Percentiles rank a stretch among this genome's conserved stretches.
phyloP scores from a whole-genome alignment of 2,113 vertebrate genomes.

The Limnothrissa miodon region DNA sequence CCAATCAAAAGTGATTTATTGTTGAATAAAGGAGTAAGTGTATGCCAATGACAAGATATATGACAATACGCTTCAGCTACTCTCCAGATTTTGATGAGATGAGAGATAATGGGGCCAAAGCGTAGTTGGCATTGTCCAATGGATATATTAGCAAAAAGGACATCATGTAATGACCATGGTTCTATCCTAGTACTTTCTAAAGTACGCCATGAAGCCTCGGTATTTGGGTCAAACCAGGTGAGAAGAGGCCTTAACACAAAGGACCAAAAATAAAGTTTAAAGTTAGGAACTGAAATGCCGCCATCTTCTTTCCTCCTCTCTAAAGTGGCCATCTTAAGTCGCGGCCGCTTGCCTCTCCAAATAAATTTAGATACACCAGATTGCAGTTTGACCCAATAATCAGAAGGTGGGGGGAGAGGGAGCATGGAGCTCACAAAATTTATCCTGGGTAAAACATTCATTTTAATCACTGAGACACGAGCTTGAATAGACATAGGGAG shows the following conservation, averaged over 20 bases:
- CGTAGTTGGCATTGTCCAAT: background rate
- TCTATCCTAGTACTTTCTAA: background rate
- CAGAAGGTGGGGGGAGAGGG: background rate
- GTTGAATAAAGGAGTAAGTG: background rate
- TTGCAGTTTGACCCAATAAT: background rate
- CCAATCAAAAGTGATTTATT: no score
- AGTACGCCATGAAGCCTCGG: background rate
- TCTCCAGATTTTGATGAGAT: background rate
- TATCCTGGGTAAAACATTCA: constrained; percentile 16
- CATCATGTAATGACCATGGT: background rate
- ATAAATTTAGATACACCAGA: background rate
- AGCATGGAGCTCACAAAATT: constrained; percentile 26
- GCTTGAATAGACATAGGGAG: constrained; percentile 26
- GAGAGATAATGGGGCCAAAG: background rate
- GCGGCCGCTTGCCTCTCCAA: background rate
- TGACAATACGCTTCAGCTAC: background rate
- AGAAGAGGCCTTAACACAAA: constrained; percentile 11
- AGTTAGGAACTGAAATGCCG: constrained; percentile 3
- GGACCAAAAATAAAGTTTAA: constrained; percentile 24
- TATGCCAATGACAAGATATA: background rate
- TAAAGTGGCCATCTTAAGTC: constrained; percentile 11
- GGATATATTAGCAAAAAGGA: background rate
- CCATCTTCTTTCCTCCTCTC: constrained; percentile 4
- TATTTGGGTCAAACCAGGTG: background rate
- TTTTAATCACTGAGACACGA: constrained; percentile 10